These are phyloP conservation scores for Ophthalmolycus amberensis DNA, from an alignment of 2,113 vertebrate species.

Conservation along the genomic window DNA sequence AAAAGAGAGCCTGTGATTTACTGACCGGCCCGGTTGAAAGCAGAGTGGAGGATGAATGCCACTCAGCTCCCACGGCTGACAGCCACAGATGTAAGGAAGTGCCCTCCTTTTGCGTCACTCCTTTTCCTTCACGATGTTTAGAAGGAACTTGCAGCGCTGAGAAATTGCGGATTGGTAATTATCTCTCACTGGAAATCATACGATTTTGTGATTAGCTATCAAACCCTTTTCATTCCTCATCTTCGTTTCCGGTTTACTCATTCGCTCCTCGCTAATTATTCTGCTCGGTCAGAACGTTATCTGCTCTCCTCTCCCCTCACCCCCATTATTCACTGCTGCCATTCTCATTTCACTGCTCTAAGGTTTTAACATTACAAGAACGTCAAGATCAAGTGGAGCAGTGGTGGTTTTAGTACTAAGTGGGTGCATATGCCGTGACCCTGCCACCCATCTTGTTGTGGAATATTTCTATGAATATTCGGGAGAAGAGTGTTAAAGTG, in stretches of 20 bases:
- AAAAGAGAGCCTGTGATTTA: conserved; percentile 62
- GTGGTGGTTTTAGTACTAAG: conserved; percentile 54
- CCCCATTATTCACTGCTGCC: conserved; percentile 48
- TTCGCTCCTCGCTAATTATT: conserved; percentile 55
- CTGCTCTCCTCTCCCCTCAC: conserved; percentile 19
- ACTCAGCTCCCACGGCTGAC: conserved; percentile 53
- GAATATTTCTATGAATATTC: too few species aligned
- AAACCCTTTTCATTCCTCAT: conserved; percentile 49
- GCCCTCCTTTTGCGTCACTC: background rate
- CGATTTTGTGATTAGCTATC: conserved; percentile 59
- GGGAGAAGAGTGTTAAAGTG: too few species aligned
- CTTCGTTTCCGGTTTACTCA: conserved; percentile 47
- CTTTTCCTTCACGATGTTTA: conserved; percentile 11
- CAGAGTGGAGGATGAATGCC: conserved; percentile 49
- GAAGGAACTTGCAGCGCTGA: conserved; percentile 4
- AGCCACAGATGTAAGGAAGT: conserved; percentile 49
- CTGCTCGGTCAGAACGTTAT: conserved; percentile 41
- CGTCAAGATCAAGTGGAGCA: conserved; percentile 54
- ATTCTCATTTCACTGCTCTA: conserved; percentile 17
- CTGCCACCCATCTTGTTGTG: conserved; percentile 45
- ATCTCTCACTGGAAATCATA: conserved; percentile 53
- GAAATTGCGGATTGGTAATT: conserved; percentile 46
- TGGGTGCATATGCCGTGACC: conserved; percentile 60
- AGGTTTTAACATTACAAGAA: conserved; percentile 56
- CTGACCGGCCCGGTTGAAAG: conserved; percentile 38